Base-by-base conservation (phyloP, 23 tunicate species). In the Ascidia mentula region DNA sequence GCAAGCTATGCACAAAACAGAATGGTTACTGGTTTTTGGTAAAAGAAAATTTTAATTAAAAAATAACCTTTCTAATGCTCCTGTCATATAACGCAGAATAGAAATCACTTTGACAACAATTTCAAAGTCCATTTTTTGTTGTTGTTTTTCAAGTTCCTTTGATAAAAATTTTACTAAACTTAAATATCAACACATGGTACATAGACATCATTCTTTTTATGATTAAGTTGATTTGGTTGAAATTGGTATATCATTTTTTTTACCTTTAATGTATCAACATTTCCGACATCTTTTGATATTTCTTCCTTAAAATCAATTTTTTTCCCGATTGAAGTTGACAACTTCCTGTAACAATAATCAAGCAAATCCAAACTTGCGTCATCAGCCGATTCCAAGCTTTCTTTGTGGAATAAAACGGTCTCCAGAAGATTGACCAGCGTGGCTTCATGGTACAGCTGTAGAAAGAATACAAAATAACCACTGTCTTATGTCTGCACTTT, bases 321-420 rank as follows among this genome's bases (percentile, higher is more conserved):
- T 34, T 45, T 65, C 34, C 69, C 80, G 37, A 85, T 60, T 0
- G 75, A 69, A 8, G 77, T 31, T 12, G 85, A 74, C 32, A 95
- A 69, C 71, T 90, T 90, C 24, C 96, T 78, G 80, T 95, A 95
- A 69, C 99, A 95, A 81, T 90, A 95, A 77, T 95, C 99, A 18
- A 95, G 86, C 20, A 95, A 69, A 81, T 95, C 99, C 60, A 95
- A 38, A 4, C 69, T 86, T 60, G 82, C 33, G 20, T 95, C 99
- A 18, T 87, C 99, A 6, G 91, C 89, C 31, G 89, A 78, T 74
- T 90, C 96, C 69, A 89, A 46, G 5, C 80, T 38, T 46, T 95
- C 99, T 82, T 84, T 80, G 74, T 95, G 91, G 37, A 79, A 95
- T 26, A 82, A 69, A 45, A 95, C 77, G 1, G 99, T 95, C 79